These are phyloP conservation scores for Iphiclides podalirius DNA, from an alignment of 2,888 invertebrate species.

Conservation along the genomic window DNA sequence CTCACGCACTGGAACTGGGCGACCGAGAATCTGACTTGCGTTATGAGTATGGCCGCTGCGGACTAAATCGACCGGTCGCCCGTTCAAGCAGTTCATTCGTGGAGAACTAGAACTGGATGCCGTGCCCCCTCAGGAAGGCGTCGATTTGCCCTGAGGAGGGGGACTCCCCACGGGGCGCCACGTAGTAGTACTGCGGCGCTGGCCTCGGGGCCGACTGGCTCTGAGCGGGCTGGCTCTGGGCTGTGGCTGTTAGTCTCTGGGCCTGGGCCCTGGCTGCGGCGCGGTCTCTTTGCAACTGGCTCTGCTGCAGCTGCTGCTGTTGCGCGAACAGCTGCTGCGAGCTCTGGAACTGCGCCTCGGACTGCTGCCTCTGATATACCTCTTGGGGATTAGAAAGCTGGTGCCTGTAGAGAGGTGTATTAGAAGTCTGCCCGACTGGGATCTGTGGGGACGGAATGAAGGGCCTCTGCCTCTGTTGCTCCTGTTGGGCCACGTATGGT, in stretches of 20 bases:
- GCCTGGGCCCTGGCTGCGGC: constrained; percentile 76
- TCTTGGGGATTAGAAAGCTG: constrained; percentile 69
- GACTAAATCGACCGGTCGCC: constrained; percentile 33
- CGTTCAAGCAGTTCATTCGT: constrained; percentile 36
- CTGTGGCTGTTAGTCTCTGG: constrained; percentile 48
- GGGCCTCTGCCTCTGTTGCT: constrained; percentile 72
- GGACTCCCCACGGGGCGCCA: constrained; percentile 75
- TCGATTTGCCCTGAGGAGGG: constrained; percentile 86
- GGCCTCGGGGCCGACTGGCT: constrained; percentile 57
- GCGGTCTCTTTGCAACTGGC: constrained; percentile 81
- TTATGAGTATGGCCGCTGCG: constrained; percentile 51
- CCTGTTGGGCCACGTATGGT: constrained; percentile 84
- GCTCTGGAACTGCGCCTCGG: constrained; percentile 81
- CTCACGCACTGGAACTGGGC: constrained; percentile 46
- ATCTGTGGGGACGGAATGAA: constrained; percentile 81
- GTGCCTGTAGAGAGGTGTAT: constrained; percentile 71
- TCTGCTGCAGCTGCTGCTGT: constrained; percentile 84
- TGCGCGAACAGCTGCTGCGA: constrained; percentile 84
- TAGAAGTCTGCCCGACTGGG: constrained; percentile 57
- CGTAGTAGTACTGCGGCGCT: constrained; percentile 79
- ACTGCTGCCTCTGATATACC: constrained; percentile 81
- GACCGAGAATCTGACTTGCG: constrained; percentile 45
- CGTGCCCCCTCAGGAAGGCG: constrained; percentile 87
- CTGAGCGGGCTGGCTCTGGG: constrained; percentile 34
- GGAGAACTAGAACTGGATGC: constrained; percentile 80